Conservation (phyloP, 1,140 invertebrate species). For the Leucophenga varia region DNA sequence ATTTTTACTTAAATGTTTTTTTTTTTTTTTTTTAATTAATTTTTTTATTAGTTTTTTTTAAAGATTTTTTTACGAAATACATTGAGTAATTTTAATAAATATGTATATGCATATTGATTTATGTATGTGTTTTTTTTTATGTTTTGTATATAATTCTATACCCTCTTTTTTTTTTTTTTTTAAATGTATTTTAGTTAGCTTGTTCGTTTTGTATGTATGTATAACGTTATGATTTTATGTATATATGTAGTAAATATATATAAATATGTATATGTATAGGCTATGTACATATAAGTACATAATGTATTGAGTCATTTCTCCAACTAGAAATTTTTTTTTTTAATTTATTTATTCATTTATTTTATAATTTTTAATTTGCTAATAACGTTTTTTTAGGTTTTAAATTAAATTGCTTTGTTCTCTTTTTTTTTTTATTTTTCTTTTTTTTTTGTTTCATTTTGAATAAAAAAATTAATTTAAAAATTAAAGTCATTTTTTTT, state of each 20-base stretch:
- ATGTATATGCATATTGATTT: not conserved
- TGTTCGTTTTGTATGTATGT: constrained; percentile 23
- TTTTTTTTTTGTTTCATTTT: constrained; percentile 10
- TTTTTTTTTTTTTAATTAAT: constrained; percentile 3
- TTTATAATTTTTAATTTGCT: constrained; percentile 40
- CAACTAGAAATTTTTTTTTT: no score
- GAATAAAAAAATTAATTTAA: no score
- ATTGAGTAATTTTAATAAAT: no score
- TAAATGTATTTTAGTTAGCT: constrained; percentile 15
- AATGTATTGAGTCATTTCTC: no score
- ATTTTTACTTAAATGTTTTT: constrained; percentile 5
- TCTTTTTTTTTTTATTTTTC: constrained; percentile 11
- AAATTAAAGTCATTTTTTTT: no score
- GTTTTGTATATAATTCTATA: constrained; percentile 7
- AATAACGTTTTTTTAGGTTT: constrained; percentile 19
- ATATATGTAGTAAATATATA: constrained; percentile 23
- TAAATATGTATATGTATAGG: constrained; percentile 18
- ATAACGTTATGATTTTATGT: constrained; percentile 27
- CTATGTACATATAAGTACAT: constrained; percentile 36
- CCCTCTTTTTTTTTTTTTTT: constrained; percentile 22
- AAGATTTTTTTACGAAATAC: no score
- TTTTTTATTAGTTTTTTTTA: constrained; percentile 6
- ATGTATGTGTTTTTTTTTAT: constrained; percentile 3
- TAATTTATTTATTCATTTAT: no score
- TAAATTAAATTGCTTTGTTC: constrained; percentile 27